Conservation (phyloP, 2,888 invertebrate genomes). For the Silvanus unidentatus region DNA sequence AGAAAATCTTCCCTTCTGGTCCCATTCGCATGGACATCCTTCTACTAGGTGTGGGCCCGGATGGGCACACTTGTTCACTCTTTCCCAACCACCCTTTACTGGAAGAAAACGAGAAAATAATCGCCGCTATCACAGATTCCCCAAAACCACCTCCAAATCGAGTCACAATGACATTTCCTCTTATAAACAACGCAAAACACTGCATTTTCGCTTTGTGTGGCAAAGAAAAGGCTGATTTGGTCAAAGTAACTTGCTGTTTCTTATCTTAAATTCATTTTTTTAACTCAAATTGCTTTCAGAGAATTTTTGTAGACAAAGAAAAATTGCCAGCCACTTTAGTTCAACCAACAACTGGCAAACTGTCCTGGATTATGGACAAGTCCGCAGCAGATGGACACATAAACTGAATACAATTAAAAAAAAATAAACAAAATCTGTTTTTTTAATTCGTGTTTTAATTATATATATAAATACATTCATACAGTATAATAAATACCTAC, state of each 20-base stretch:
- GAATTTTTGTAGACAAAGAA: constrained; percentile 69
- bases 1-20: constrained; percentile 53
- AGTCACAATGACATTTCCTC: constrained; percentile 86
- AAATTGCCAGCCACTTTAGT: constrained; percentile 73
- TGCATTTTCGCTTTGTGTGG: constrained; percentile 85
- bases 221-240: constrained; percentile 78
- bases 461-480: constrained; percentile 24
- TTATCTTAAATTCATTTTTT: neutral
- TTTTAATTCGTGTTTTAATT: constrained; percentile 19
- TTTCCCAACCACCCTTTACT: constrained; percentile 78
- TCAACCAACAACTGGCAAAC: constrained; percentile 59
- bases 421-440: constrained; percentile 6
- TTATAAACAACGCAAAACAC: constrained; percentile 78
- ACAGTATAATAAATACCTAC: constrained; percentile 40
- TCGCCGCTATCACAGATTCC: constrained; percentile 83
- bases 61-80: constrained; percentile 96
- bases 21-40: constrained; percentile 73
- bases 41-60: constrained; percentile 94
- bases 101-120: constrained; percentile 58
- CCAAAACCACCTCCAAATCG: constrained; percentile 92
- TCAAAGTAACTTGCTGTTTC: constrained; percentile 74
- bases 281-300: constrained; percentile 51
- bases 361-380: constrained; percentile 61
- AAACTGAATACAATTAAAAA: too few relatives aligned
- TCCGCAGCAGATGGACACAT: constrained; percentile 46